A percentile compares a stretch with the other conserved stretches of the same genome.
These are phyloP conservation scores for Propithecus coquereli DNA, from an alignment of 2,113 vertebrate species.

Conservation along the genomic window DNA sequence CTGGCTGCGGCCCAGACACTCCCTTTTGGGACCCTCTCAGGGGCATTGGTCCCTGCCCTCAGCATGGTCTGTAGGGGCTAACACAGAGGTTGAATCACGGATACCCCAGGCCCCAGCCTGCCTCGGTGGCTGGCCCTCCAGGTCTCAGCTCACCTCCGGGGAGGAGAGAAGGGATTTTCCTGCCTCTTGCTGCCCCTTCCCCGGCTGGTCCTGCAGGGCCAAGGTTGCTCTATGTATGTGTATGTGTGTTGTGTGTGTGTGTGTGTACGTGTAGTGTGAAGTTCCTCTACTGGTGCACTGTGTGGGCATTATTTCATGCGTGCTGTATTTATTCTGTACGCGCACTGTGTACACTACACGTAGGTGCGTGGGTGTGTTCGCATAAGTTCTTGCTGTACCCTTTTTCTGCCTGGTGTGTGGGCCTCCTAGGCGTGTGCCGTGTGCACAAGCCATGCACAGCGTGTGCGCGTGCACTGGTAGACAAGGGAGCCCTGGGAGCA, in stretches of 20 bases:
- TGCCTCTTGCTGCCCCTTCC: neutral
- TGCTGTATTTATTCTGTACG: neutral
- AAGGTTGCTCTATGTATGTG: neutral
- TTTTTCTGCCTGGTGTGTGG: neutral
- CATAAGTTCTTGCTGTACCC: neutral
- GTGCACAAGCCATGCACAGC: neutral
- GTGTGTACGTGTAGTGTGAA: neutral
- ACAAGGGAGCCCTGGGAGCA: neutral
- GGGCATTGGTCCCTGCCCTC: neutral
- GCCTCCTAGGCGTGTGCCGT: neutral
- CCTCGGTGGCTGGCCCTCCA: neutral
- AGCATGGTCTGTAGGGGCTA: neutral
- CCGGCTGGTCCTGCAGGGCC: no score
- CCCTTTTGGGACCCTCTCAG: neutral
- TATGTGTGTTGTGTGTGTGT: neutral
- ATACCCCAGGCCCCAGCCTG: neutral
- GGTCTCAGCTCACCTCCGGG: neutral
- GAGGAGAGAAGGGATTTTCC: neutral
- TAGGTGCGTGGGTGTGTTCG: neutral
- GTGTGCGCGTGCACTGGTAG: neutral
- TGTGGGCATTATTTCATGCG: neutral
- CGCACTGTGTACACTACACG: neutral
- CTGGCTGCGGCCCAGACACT: neutral
- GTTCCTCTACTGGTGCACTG: neutral
- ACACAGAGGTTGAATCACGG: neutral